A percentile compares a stretch with the other conserved stretches of the same genome.
These are phyloP conservation scores for Prionace glauca DNA, from an alignment of 2,797 vertebrate genomes.

Conservation along the genomic window DNA sequence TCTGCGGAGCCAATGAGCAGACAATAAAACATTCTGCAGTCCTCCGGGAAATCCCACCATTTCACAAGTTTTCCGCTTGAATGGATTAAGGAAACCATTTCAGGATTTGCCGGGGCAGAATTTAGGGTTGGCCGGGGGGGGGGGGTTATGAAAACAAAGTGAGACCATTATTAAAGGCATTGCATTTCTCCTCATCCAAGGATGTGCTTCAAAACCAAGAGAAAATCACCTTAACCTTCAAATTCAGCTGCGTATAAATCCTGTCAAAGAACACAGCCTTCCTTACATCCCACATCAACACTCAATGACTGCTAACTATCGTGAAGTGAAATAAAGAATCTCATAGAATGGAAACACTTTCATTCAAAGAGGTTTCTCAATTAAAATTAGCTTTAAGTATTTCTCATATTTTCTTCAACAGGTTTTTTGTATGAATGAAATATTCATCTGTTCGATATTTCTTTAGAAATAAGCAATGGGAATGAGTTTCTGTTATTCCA, in stretches of 20 bases:
- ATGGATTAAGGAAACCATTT: conserved; percentile 27
- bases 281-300: neutral
- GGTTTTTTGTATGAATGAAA: neutral
- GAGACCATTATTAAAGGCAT: neutral
- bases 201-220: neutral
- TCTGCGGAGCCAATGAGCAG: neutral
- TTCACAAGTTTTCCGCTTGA: neutral
- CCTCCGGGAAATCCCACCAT: neutral
- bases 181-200: neutral
- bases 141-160: neutral
- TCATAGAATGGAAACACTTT: neutral
- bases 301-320: neutral
- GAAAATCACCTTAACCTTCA: neutral
- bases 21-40: neutral
- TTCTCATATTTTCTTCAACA: neutral
- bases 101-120: neutral
- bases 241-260: neutral
- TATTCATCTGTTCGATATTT: neutral
- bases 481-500: neutral
- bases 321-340: neutral
- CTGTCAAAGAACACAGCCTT: neutral
- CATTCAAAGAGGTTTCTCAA: neutral
- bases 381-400: neutral
- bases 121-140: neutral
- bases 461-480: neutral